Percentiles rank a stretch among this genome's conserved stretches.
These are phyloP conservation scores for Rhombomys opimus DNA, from an alignment of 2,113 vertebrate species.

Conservation along the genomic window DNA sequence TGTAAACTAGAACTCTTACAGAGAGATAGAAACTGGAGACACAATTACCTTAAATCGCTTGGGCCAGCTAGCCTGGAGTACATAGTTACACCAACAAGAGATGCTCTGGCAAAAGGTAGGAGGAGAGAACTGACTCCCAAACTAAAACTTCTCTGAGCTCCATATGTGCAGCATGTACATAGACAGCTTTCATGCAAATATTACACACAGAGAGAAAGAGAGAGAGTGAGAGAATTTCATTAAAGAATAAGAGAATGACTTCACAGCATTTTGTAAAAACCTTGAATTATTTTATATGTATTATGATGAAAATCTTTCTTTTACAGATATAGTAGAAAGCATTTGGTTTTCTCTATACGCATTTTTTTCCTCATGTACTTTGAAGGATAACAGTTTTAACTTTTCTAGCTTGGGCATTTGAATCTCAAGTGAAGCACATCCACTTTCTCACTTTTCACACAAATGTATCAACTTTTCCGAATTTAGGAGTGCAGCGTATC, in stretches of 20 bases:
- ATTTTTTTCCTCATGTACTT: background rate
- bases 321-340: background rate
- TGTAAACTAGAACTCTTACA: background rate
- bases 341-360: background rate
- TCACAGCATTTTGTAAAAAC: background rate
- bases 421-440: background rate
- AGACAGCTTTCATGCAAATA: background rate
- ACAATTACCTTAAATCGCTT: background rate
- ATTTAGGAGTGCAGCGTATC: background rate
- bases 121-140: no score
- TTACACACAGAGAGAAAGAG: background rate
- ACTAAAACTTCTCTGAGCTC: background rate
- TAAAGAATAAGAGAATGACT: background rate
- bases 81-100: no score
- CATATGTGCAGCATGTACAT: no score
- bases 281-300: constrained; percentile 2
- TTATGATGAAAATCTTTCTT: background rate
- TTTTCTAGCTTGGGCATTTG: background rate
- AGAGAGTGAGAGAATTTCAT: background rate
- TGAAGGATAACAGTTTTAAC: background rate
- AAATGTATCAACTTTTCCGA: constrained; percentile 7
- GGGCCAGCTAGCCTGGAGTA: background rate
- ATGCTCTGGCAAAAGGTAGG: background rate
- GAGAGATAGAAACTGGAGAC: no score
- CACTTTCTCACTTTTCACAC: background rate